Evolutionary conservation across 2,888 invertebrate species (phyloP).

Genomic region (Zaprionus bogoriensis): DNA sequence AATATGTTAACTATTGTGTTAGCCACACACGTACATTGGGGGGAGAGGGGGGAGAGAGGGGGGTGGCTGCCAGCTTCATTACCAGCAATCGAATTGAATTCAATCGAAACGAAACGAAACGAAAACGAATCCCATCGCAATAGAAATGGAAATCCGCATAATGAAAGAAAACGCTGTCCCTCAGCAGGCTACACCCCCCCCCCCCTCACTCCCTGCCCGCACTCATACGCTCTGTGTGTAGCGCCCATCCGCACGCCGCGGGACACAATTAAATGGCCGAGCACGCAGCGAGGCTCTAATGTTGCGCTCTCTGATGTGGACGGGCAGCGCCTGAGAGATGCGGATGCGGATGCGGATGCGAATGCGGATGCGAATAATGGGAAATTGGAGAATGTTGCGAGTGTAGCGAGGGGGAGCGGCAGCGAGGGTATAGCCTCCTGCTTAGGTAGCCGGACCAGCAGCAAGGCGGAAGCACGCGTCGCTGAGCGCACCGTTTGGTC

Average conservation of each 20-base stretch:
- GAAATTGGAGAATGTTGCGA: not conserved
- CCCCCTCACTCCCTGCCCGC: not conserved
- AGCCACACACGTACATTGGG: not conserved
- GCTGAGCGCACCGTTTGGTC: no score
- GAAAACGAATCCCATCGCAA: constrained; percentile 20
- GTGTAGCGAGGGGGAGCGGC: not conserved
- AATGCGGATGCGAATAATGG: constrained; percentile 6
- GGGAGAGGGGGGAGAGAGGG: no score
- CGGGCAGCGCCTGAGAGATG: no score
- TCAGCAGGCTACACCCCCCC: not conserved
- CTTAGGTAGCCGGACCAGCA: no score
- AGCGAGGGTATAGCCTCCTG: not conserved
- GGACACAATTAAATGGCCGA: constrained; percentile 60
- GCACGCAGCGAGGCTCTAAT: constrained; percentile 33
- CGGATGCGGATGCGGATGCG: no score
- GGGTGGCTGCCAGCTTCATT: constrained; percentile 34
- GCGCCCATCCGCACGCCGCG: constrained; percentile 22
- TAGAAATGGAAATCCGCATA: constrained; percentile 30
- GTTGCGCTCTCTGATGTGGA: constrained; percentile 8
- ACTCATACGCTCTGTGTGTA: not conserved
- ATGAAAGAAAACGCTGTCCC: constrained; percentile 31
- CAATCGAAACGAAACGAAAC: constrained; percentile 2
- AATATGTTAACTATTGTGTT: constrained; percentile 64
- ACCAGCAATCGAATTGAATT: constrained; percentile 32
- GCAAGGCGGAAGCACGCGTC: no score